Evolutionary conservation across 2,888 invertebrate genomes (phyloP).

Genomic region (Andrena trimmerana): DNA sequence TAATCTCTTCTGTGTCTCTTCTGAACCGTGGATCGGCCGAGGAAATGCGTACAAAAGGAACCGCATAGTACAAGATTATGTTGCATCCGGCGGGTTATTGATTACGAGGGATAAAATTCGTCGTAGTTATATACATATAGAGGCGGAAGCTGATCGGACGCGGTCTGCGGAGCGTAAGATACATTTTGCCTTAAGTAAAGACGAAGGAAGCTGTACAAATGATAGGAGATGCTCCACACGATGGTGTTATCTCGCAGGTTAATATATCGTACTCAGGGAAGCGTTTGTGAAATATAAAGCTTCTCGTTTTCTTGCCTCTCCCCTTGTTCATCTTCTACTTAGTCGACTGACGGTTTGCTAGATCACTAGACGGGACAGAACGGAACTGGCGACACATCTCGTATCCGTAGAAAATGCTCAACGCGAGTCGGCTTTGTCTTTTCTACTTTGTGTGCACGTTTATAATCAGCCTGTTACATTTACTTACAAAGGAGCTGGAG

Average conservation of each 20-base stretch:
- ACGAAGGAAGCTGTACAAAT: constrained; percentile 39
- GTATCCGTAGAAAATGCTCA: constrained; percentile 36
- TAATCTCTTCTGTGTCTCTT: background rate
- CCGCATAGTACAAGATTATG: constrained; percentile 13
- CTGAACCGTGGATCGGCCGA: constrained; percentile 1
- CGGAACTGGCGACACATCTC: background rate
- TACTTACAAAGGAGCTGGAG: constrained; percentile 34
- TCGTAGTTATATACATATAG: constrained; percentile 18
- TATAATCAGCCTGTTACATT: constrained; percentile 35
- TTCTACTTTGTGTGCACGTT: constrained; percentile 55
- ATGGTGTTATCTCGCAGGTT: background rate
- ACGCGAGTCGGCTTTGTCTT: constrained; percentile 47
- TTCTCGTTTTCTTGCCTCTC: constrained; percentile 10
- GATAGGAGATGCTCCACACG: constrained; percentile 5
- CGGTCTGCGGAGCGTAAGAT: constrained; percentile 54
- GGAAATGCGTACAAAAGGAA: background rate
- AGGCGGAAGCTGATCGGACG: background rate
- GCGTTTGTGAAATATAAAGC: background rate
- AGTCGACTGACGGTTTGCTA: background rate
- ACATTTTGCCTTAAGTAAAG: constrained; percentile 61
- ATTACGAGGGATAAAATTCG: constrained; percentile 14
- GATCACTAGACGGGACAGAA: background rate
- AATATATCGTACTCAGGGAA: background rate
- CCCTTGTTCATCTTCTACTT: background rate
- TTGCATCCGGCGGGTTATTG: constrained; percentile 1